These are phyloP conservation scores for Catamblyrhynchus diadema DNA, from an alignment of 2,797 vertebrate species.

Conservation along the genomic window DNA sequence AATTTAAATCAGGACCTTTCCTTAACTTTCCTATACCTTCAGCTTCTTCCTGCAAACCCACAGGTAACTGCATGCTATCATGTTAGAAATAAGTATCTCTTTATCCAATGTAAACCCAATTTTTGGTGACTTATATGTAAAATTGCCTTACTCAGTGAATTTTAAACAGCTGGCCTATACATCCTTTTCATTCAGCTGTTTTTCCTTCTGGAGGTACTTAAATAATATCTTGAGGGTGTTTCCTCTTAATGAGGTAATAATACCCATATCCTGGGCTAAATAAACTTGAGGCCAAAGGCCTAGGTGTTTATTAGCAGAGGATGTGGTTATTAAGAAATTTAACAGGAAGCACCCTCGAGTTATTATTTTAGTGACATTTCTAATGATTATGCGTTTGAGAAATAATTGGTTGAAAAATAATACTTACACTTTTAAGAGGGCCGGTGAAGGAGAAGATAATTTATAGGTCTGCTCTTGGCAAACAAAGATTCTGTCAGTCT, in stretches of 20 bases:
- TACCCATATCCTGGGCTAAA: constrained; percentile 65
- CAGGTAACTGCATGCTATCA: neutral
- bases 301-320: constrained; percentile 68
- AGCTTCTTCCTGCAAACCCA: neutral
- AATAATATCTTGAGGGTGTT: constrained; percentile 67
- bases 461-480: neutral
- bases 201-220: constrained; percentile 59
- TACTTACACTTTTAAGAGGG: neutral
- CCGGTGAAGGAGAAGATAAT: neutral
- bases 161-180: constrained; percentile 14
- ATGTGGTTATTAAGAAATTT: constrained; percentile 66
- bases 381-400: constrained; percentile 40
- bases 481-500: neutral
- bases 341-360: constrained; percentile 53
- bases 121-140: constrained; percentile 1
- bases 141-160: neutral
- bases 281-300: constrained; percentile 62
- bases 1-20: neutral
- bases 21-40: neutral
- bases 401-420: constrained; percentile 42
- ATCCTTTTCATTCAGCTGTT: constrained; percentile 35
- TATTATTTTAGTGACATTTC: constrained; percentile 63
- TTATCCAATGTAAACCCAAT: neutral
- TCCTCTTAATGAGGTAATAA: constrained; percentile 70
- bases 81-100: neutral